Evolutionary conservation across 2,113 vertebrate genomes (phyloP), one percentile per base, ranked within the genome.

Genomic region (Meleagris gallopavo): DNA sequence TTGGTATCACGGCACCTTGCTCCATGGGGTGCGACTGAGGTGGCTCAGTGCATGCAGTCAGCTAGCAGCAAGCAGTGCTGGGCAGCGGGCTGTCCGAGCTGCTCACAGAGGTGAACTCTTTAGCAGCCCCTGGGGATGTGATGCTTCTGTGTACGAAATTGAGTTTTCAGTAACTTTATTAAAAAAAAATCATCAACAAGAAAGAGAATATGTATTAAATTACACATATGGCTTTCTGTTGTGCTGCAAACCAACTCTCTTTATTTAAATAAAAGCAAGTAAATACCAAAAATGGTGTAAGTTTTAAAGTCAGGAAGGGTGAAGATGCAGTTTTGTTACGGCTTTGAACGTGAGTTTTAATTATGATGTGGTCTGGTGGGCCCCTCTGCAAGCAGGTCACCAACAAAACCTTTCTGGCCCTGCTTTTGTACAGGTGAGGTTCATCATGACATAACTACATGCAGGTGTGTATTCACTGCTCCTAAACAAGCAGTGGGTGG

Each of bases 51-150:
- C 0, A 20, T 9, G 10, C 65, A 46, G 41, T 13, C 3, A 6
- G 80, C 70, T 55, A 43, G 36, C 0, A 29, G 69, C 40, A 41
- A 11, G n/a, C 16, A 7, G 41, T 2, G 52, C 3, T n/a, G n/a
- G 8, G 83, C 4, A 72, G 24, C 41, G 13, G 15, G 32, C 29
- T 57, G n/a, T 18, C 67, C 43, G 91, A 30, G 80, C 50, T 45
- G 21, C 0, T 12, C 18, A 9, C n/a, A 8, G 2, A 48, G n/a
- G 55, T 27, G 52, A 18, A 43, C 41, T 0, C 1, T 60, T 36
- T 7, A 19, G 43, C 34, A 70, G 62, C 27, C 40, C 73, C 58
- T n/a, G 32, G 5, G 36, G 79, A 36, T n/a, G 6, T 6, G 38
- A 10, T 54, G 38, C 57, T 70, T 19, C 54, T 77, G 27, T 18